Evolutionary conservation across 2,797 vertebrate species (phyloP), one percentile per base, ranked within the genome.

Genomic region (Naso thynnoides): DNA sequence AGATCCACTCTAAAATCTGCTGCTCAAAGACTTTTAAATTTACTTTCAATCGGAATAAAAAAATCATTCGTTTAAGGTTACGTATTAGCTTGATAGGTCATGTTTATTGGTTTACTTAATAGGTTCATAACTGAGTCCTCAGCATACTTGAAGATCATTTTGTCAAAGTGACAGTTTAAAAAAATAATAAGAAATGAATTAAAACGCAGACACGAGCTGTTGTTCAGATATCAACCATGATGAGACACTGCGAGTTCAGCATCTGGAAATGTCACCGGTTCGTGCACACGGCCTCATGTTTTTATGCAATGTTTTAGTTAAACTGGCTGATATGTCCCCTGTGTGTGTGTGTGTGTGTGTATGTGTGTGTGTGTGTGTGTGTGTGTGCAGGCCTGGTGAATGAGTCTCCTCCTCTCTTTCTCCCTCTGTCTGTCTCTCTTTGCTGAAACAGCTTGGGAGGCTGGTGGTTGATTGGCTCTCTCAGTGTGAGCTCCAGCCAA

Each of bases 261-360:
- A 74, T 73, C 59, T 76, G 72, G 39, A 86, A 75, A 86, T 62
- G 78, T 74, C 78, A 58, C 21, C 7, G 8, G 80, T 56, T 56
- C 53, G 26, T 1, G 33, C 36, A 10, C 39, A 5, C 3, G 62
- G 16, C 62, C 38, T 24, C 0, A n/a, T 27, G 57, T 78, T 69
- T 60, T 59, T 38, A 72, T 67, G 23, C 19, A 33, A 27, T 47
- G 57, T 65, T 83, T 72, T 33, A 70, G 78, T 72, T 74, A 71
- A 62, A 65, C 67, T 55, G 39, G 49, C 67, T 33, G 57, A 54
- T 53, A 23, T 2, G 29, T 57, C 70, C 54, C 42, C 0, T 9
- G 58, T 59, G 54, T 42, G 31, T 65, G 39, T 71, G 39, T 66
- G 48, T 61, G 26, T 69, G 29, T 69, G 36, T 62, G 33, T 75